Percentiles rank a stretch among this genome's conserved stretches.
Conservation (phyloP, 2,888 invertebrate genomes). For the Acheta domesticus region DNA sequence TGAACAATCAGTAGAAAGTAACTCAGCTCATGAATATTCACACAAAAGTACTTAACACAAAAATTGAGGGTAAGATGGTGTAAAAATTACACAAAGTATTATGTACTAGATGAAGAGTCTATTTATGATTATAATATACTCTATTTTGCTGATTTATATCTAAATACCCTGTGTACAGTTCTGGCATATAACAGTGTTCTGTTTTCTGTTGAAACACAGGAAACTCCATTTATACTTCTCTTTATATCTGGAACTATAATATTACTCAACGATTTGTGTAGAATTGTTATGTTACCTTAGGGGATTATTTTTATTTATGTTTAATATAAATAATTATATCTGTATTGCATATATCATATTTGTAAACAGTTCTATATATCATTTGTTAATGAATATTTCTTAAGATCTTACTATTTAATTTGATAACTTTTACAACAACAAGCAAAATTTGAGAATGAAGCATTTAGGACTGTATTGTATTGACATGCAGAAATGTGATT, state of each 20-base stretch:
- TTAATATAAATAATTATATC: not conserved
- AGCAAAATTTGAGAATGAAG: not conserved
- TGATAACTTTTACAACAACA: not conserved
- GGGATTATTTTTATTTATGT: not conserved
- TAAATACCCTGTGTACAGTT: not conserved
- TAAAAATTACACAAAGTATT: not conserved
- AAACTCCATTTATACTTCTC: not conserved
- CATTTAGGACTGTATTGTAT: not conserved
- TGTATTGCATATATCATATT: not conserved
- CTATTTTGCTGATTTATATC: slow-evolving; percentile 18
- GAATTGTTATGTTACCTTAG: slow-evolving; percentile 1
- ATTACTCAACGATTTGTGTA: too few species aligned
- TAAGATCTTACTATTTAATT: not conserved
- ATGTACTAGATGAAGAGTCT: slow-evolving; percentile 18
- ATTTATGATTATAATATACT: slow-evolving; percentile 18
- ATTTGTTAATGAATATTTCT: not conserved
- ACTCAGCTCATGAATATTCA: not conserved
- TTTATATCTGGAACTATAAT: too few species aligned
- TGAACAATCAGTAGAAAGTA: slow-evolving; percentile 18
- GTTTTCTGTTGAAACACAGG: not conserved
- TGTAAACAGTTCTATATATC: too few species aligned
- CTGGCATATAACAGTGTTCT: not conserved
- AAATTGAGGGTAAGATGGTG: not conserved
- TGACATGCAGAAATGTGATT: not conserved
- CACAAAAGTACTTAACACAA: not conserved